phyloP scores from a whole-genome alignment of 2,797 vertebrate genomes.

The Lemur catta region DNA sequence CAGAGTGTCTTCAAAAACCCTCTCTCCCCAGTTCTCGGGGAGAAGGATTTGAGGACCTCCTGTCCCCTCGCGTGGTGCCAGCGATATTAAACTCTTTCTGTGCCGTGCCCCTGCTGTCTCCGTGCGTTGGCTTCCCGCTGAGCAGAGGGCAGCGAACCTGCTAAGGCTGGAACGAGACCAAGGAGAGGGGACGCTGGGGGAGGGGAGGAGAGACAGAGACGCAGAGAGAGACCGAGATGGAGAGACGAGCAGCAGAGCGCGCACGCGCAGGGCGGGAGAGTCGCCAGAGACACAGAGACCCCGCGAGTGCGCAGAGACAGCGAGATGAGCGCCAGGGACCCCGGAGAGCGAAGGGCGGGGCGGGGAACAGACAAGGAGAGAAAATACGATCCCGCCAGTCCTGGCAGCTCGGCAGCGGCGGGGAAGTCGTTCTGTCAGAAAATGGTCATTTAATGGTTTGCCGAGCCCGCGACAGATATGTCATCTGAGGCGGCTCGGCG shows the following conservation, averaged over 20 bases:
- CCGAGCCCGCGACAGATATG: conserved; percentile 92
- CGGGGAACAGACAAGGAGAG: not conserved
- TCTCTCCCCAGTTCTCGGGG: not conserved
- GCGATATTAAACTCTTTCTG: not conserved
- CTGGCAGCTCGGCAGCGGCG: conserved; percentile 81
- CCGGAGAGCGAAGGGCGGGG: not conserved
- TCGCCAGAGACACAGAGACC: conserved; percentile 76
- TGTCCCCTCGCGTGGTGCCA: not conserved
- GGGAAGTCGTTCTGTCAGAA: conserved; percentile 92
- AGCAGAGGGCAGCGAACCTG: not conserved
- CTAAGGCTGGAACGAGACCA: too few relatives aligned
- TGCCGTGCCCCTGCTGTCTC: not conserved
- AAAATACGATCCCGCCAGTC: conserved; percentile 83
- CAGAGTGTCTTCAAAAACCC: not conserved
- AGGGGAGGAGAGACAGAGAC: not conserved
- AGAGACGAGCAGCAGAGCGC: conserved; percentile 11
- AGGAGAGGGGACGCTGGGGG: not conserved
- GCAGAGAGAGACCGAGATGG: conserved; percentile 22
- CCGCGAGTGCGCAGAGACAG: conserved; percentile 38
- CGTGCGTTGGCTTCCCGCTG: not conserved
- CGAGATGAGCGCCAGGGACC: not conserved
- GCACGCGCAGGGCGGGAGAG: not conserved
- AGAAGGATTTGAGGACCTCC: not conserved
- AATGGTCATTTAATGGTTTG: conserved; percentile 95
- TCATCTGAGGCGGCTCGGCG: conserved; percentile 88